phyloP scores from a whole-genome alignment of 2,888 invertebrate species.

The Gari tellinella region DNA sequence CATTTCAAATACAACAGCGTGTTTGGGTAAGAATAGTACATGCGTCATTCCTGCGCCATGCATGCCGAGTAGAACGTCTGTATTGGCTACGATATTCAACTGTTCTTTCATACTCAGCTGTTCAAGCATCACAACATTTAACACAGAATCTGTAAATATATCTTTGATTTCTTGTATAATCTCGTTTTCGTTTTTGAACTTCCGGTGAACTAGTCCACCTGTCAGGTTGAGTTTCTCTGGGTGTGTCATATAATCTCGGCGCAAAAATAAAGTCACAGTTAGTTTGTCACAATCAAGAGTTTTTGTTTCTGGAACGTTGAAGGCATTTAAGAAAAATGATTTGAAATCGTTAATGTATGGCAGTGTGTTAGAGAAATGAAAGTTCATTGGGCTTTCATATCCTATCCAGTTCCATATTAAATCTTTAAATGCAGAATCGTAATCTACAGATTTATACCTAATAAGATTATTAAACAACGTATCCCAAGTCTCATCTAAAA shows the following conservation, averaged over 20 bases:
- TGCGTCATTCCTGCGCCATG: slow-evolving; percentile 59
- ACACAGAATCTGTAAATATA: slow-evolving; percentile 11
- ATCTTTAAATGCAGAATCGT: slow-evolving; percentile 27
- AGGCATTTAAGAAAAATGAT: slow-evolving; percentile 39
- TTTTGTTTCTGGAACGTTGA: slow-evolving; percentile 6
- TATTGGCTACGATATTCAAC: slow-evolving; percentile 39
- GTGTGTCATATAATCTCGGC: slow-evolving; percentile 51
- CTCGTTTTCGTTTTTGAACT: slow-evolving; percentile 52
- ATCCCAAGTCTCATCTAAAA: slow-evolving; percentile 52
- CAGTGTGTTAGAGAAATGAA: slow-evolving; percentile 32
- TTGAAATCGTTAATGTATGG: slow-evolving; percentile 43
- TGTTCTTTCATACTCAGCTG: slow-evolving; percentile 47
- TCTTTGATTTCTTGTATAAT: slow-evolving; percentile 21
- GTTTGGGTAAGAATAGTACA: slow-evolving; percentile 45
- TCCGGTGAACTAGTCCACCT: slow-evolving; percentile 44
- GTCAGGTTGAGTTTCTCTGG: slow-evolving; percentile 36
- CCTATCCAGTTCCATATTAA: slow-evolving; percentile 57
- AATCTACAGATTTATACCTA: slow-evolving; percentile 24
- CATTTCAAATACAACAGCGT: slow-evolving; percentile 53
- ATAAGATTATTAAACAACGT: slow-evolving; percentile 37
- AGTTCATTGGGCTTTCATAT: slow-evolving; percentile 58
- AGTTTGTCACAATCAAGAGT: slow-evolving; percentile 37
- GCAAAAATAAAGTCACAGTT: slow-evolving; percentile 40
- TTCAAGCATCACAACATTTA: slow-evolving; percentile 40
- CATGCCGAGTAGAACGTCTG: slow-evolving; percentile 59